Percentiles rank a stretch among this genome's conserved stretches.
phyloP scores from a whole-genome alignment of 2,113 vertebrate genomes.

The Pelobates fuscus region DNA sequence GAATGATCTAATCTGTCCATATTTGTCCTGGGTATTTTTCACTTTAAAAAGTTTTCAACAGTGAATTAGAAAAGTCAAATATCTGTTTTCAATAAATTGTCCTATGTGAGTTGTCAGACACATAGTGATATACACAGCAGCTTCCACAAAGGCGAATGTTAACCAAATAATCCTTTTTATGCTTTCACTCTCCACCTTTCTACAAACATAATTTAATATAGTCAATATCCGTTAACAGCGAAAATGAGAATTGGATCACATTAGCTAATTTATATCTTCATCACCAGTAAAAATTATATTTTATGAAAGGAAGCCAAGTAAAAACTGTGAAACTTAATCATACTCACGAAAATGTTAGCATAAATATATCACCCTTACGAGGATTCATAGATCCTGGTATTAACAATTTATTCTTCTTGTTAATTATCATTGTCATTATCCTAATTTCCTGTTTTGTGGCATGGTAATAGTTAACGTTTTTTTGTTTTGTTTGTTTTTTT shows the following conservation, averaged over 20 bases:
- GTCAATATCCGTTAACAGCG: neutral
- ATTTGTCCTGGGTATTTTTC: too few species aligned
- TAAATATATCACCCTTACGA: neutral
- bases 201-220: neutral
- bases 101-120: neutral
- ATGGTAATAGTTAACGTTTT: neutral
- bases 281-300: neutral
- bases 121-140: neutral
- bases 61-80: too few species aligned
- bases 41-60: too few species aligned
- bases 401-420: constrained; percentile 4
- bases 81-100: too few species aligned
- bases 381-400: neutral
- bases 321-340: neutral
- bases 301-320: neutral
- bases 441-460: neutral
- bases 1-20: too few species aligned
- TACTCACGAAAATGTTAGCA: neutral
- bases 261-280: neutral
- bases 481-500: neutral
- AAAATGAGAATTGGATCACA: neutral
- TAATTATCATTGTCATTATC: neutral
- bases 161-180: neutral
- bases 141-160: neutral
- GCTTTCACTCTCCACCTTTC: neutral